Percentiles rank a stretch among this genome's conserved stretches.
phyloP scores from a whole-genome alignment of 2,888 invertebrate genomes.

The Brachyopa scutellaris region DNA sequence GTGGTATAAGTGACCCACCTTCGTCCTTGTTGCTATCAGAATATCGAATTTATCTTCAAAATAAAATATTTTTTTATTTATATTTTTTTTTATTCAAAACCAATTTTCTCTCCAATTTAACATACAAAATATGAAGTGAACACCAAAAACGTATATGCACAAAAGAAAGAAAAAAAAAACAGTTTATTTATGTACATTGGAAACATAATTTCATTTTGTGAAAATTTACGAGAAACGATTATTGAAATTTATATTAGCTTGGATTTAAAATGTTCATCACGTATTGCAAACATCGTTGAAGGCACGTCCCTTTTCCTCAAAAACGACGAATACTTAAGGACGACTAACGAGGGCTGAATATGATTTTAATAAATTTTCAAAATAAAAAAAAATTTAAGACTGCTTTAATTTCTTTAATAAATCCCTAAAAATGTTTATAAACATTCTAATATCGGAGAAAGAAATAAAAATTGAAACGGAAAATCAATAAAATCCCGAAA shows the following conservation, averaged over 20 bases:
- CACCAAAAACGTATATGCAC: not conserved
- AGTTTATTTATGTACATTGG: conserved; percentile 33
- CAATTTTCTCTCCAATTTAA: conserved; percentile 49
- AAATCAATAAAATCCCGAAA: conserved; percentile 68
- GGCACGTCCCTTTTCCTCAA: conserved; percentile 49
- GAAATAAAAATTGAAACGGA: not conserved
- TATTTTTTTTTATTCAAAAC: conserved; percentile 21
- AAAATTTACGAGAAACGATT: conserved; percentile 67
- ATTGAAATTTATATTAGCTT: conserved; percentile 66
- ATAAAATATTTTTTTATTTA: too few species aligned
- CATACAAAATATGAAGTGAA: conserved; percentile 7
- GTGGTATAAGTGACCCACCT: too few species aligned
- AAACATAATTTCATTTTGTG: conserved; percentile 63
- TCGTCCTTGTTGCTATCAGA: too few species aligned
- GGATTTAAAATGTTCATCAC: conserved; percentile 61
- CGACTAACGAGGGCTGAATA: conserved; percentile 29
- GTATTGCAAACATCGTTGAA: conserved; percentile 38
- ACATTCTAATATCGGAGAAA: conserved; percentile 25
- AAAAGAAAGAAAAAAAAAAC: conserved; percentile 1
- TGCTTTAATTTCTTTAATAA: conserved; percentile 15
- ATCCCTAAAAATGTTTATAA: conserved; percentile 5
- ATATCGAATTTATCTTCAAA: too few species aligned
- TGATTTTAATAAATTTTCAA: conserved; percentile 42
- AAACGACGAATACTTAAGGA: conserved; percentile 32
- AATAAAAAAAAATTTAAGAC: not conserved